Evolutionary conservation across 2,888 invertebrate genomes (phyloP).

Genomic region (Cenopis cana): DNA sequence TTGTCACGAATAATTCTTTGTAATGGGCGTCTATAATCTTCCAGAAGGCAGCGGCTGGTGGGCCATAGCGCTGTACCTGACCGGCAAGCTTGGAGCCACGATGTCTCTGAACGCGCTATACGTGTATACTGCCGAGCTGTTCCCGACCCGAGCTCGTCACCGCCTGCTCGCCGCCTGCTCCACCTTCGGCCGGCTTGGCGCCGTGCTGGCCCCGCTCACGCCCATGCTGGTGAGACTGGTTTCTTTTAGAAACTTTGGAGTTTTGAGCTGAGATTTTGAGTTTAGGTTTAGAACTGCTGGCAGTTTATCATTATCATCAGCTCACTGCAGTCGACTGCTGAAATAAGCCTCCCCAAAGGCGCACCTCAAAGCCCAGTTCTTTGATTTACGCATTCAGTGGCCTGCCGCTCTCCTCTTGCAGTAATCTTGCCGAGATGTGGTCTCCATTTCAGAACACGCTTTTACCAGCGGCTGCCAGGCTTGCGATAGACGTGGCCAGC

Average conservation of each 20-base stretch:
- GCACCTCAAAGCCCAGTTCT: no score
- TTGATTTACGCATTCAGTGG: no score
- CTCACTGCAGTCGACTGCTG: no score
- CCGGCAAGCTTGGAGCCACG: constrained; percentile 87
- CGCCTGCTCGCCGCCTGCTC: constrained; percentile 89
- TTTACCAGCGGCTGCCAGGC: no score
- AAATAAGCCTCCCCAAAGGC: no score
- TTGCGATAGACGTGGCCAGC: no score
- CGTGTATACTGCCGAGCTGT: constrained; percentile 89
- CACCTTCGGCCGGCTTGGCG: constrained; percentile 88
- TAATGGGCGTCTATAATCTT: not conserved
- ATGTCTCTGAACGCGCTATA: constrained; percentile 88
- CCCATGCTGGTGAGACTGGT: constrained; percentile 84
- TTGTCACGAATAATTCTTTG: no score
- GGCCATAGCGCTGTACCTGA: constrained; percentile 77
- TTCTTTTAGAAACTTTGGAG: not conserved
- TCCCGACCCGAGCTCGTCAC: constrained; percentile 89
- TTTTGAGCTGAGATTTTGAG: not conserved
- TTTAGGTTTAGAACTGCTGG: not conserved
- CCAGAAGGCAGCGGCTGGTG: constrained; percentile 29
- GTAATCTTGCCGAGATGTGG: no score
- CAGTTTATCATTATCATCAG: no score
- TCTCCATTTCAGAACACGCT: no score
- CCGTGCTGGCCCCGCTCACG: constrained; percentile 89
- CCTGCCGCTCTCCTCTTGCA: no score